phyloP scores from a whole-genome alignment of 2,888 invertebrate species.

The Yponomeuta evonymella region DNA sequence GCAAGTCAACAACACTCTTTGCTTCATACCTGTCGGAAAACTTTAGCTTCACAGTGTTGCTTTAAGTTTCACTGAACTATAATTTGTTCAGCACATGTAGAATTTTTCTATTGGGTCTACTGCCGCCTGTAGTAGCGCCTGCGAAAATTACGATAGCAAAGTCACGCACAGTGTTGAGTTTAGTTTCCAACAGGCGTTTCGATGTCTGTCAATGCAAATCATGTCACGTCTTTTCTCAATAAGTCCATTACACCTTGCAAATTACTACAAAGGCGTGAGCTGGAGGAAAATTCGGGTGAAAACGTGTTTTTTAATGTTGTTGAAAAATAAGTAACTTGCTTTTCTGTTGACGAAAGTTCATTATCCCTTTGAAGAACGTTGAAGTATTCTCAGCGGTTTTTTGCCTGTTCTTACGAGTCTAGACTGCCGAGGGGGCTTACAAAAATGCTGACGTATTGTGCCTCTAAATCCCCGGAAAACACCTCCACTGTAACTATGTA shows the following conservation, averaged over 20 bases:
- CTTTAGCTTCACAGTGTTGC: too few relatives aligned
- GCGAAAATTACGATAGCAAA: conserved; percentile 1
- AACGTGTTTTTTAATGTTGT: not conserved
- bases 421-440: not conserved
- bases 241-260: not conserved
- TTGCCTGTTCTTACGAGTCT: not conserved
- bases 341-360: not conserved
- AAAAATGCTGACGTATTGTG: not conserved
- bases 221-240: not conserved
- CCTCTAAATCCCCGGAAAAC: not conserved
- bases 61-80: too few relatives aligned
- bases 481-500: not conserved
- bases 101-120: too few relatives aligned
- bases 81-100: too few relatives aligned
- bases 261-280: not conserved
- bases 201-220: not conserved
- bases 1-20: not conserved
- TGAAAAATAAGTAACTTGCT: not conserved
- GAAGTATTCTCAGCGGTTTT: conserved; percentile 1
- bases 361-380: not conserved
- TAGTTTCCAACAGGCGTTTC: not conserved
- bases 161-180: not conserved
- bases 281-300: not conserved
- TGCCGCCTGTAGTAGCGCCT: not conserved
- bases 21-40: not conserved